Base-by-base conservation (phyloP, 1,140 invertebrate genomes). In the Myzus persicae region DNA sequence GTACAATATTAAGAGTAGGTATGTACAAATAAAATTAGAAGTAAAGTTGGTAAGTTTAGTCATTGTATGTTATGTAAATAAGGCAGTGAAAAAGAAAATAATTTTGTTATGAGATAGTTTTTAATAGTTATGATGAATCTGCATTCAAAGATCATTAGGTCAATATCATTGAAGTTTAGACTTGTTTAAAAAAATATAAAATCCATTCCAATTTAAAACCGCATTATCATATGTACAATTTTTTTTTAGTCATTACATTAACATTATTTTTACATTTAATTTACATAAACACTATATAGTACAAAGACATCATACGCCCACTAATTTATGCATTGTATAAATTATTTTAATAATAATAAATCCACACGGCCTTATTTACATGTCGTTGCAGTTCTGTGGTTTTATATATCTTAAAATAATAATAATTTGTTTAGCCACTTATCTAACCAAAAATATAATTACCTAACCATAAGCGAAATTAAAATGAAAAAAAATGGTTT, bases 361-460 rank as follows among this genome's bases (percentile, higher is more conserved):
- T 93, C 48, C 91, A 82, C 91, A 85, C 42, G 36, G 91, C 91
- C 91, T 93, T 93, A 93, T 93, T 93, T 93, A 93, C 91, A 93
- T 85, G 46, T 93, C 46, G n/a, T 92, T 85, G 67, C 14, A 93
- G 67, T 93, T 84, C n/a, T 93, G 46, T 54, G 22, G 81, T 93
- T 48, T 48, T 93, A 48, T 42, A 85, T 93, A 93, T 85, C 24
- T 85, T 54, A 84, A 93, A 36, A 82, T 81, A 46, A 91, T 91
- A 81, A 42, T 84, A 40, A 93, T 93, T 93, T 36, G 91, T 93
- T 93, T 93, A 85, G 76, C 91, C 81, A 42, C 36, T 93, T 93
- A 93, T 84, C 44, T 51, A 93, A 93, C 91, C 36, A 54, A 85
- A 85, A 40, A 38, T 51, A 40, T 85, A 93, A 93, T 93, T 82